phyloP scores from a whole-genome alignment of 2,113 vertebrate species.

The Monopterus albus region DNA sequence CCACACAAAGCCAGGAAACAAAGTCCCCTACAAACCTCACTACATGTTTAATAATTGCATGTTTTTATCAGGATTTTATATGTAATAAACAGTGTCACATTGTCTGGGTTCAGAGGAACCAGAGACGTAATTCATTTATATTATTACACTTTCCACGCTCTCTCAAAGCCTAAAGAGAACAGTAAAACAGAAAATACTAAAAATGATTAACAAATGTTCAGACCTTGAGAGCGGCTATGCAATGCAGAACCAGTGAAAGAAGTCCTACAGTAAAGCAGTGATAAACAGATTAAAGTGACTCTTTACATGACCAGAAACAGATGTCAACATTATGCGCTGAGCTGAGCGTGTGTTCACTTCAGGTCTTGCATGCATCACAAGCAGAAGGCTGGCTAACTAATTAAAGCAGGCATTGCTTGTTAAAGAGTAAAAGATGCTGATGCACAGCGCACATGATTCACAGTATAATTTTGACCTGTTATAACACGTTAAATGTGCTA shows the following conservation, averaged over 20 bases:
- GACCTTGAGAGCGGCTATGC: not conserved
- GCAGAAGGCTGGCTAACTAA: not conserved
- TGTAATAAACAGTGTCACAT: not conserved
- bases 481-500: not conserved
- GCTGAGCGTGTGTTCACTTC: too few species aligned
- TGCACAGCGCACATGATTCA: not conserved
- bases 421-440: not conserved
- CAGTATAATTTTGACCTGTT: conserved; percentile 1
- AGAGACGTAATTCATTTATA: not conserved
- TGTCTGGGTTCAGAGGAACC: not conserved
- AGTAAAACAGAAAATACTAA: not conserved
- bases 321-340: too few species aligned
- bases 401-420: not conserved
- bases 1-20: too few species aligned
- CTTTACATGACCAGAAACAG: conserved; percentile 1
- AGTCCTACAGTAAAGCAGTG: not conserved
- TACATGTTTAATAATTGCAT: too few species aligned
- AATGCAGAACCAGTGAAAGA: conserved; percentile 6
- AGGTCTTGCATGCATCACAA: not conserved
- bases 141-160: not conserved
- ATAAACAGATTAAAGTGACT: not conserved
- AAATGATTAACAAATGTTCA: not conserved
- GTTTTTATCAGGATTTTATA: conserved; percentile 3
- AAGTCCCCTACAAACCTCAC: too few species aligned
- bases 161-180: not conserved